Percentiles rank a stretch among this genome's conserved stretches.
phyloP scores from a whole-genome alignment of 2,888 invertebrate species.

The Lochmaea crataegi region DNA sequence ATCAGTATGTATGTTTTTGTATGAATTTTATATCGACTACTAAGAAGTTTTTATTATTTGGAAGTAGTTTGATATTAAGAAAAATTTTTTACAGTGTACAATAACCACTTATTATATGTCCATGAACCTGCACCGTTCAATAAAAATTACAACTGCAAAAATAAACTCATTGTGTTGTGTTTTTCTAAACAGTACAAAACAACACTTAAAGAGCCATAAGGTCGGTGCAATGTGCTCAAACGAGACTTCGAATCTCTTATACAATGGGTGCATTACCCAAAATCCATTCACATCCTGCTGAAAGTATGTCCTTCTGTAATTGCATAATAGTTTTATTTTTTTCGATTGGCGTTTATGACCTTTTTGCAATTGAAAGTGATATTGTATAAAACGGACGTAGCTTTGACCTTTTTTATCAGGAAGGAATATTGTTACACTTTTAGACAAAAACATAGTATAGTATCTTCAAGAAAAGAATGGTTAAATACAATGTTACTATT shows the following conservation, averaged over 20 bases:
- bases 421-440: background rate
- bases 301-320: conserved; percentile 42
- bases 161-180: conserved; percentile 50
- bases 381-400: background rate
- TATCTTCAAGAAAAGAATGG: background rate
- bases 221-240: conserved; percentile 47
- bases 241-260: conserved; percentile 47
- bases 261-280: conserved; percentile 48
- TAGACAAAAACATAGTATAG: background rate
- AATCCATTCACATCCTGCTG: conserved; percentile 46
- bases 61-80: background rate
- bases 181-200: conserved; percentile 34
- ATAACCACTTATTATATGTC: conserved; percentile 41
- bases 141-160: conserved; percentile 49
- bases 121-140: conserved; percentile 54
- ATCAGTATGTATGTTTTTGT: no score
- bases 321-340: conserved; percentile 50
- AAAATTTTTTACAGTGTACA: background rate
- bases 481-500: background rate
- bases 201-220: conserved; percentile 37
- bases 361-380: conserved; percentile 17
- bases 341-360: conserved; percentile 25
- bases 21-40: no score
- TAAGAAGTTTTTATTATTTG: background rate
- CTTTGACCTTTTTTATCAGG: conserved; percentile 8